Evolutionary conservation across 2,113 vertebrate species (phyloP), one percentile per base, ranked within the genome.

Genomic region (Microcebus jonahi): DNA sequence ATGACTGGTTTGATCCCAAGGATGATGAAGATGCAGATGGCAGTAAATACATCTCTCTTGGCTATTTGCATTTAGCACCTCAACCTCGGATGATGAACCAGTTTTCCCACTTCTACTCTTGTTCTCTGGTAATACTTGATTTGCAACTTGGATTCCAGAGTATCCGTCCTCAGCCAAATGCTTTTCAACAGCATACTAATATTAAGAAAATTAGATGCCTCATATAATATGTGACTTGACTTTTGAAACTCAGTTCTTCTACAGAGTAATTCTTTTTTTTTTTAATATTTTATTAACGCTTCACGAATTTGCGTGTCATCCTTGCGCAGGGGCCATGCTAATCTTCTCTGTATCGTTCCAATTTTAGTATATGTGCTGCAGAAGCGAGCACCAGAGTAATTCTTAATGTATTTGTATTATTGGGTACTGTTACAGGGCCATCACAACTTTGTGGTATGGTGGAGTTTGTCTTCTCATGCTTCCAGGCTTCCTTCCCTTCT

Each of bases 201-300:
- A 59, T 83, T 83, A 71, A n/a, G 73, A 71, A 83, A 87, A 87
- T 90, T 67, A 48, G 45, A 90, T 86, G 31, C 17, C 21, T 91
- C 42, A 90, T 39, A 86, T 91, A 92, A 90, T 79, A 76, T 20
- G 34, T 45, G 53, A 81, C 73, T 85, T 91, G 15, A 31, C 2
- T 79, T 93, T 95, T 96, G 88, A 96, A 91, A 89, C 31, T 80
- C 80, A 73, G 29, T 92, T 92, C 25, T 83, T 84, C 76, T 39
- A 53, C 42, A 25, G 63, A 76, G 36, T 55, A 80, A 80, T 91
- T 95, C 68, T 94, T 65, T 42, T 42, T 42, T 42, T 6, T 42
- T 42, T 42, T 42, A 42, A 42, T 42, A 42, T 42, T 42, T 42
- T 42, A 42, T 42, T 42, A 42, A 42, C 5, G 42, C 42, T 42